Evolutionary conservation across 2,797 vertebrate genomes (phyloP), one percentile per base, ranked within the genome.

Genomic region (Champsocephalus gunnari): DNA sequence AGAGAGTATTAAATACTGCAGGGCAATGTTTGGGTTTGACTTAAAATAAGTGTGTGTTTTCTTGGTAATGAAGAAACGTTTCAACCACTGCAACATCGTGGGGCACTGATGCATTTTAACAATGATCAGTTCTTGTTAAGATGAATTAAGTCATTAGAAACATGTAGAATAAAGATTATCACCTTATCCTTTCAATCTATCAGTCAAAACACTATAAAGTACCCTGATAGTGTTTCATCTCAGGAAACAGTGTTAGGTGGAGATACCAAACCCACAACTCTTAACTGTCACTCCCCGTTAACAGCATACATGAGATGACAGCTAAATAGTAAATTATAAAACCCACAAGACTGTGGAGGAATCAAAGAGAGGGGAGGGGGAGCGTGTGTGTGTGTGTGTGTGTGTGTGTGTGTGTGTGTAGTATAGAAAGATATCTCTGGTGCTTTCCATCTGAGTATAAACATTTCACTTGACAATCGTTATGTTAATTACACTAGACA

Each of bases 401-500:
- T 24, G 21, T 62, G 43, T 44, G 21, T 34, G 43, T 58, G 44
- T 41, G 0, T 16, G 53, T 8, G 19, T 16, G 1, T 7, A 16
- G 41, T 17, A 51, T 3, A 54, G 2, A 19, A 2, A 24, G 47
- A 71, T 49, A 65, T 74, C 50, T 80, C 49, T 75, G 88, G 87
- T 90, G 85, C 86, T 92, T 92, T 91, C 91, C 87, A 75, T 17
- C 49, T 24, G 0, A 70, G 41, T 48, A 8, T 55, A 62, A 74
- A 77, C 54, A 73, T 58, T 77, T 75, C 12, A 45, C 6, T 43
- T 54, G 54, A 32, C 28, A 62, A 53, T 41, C 43, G 41, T 49
- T 71, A 3, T 50, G 19, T 66, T 41, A 51, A 19, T 19, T 34
- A 68, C 13, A 16, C 43, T n/a, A 48, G 43, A 47, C 21, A 21